Conservation (phyloP, 2,113 vertebrate species). For the Apus apus region DNA sequence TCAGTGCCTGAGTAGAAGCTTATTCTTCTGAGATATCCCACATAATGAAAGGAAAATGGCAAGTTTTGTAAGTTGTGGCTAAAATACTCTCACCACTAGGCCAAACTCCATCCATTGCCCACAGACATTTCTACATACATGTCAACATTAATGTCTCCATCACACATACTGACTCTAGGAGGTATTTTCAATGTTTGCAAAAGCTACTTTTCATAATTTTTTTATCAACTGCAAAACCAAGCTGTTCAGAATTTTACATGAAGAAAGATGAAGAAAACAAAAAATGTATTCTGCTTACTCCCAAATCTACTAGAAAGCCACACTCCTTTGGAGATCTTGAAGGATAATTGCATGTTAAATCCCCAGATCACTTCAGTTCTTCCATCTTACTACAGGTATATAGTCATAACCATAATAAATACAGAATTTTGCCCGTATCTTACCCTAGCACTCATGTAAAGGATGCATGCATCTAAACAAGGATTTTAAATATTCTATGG, state of each 20-base stretch:
- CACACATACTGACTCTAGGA: not conserved
- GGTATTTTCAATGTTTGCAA: not conserved
- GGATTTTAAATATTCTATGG: not conserved
- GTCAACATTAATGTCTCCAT: not conserved
- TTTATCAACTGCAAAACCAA: not conserved
- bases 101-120: not conserved
- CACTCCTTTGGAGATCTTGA: not conserved
- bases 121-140: not conserved
- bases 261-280: not conserved
- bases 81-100: not conserved
- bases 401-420: not conserved
- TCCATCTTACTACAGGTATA: not conserved
- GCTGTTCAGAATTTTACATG: not conserved
- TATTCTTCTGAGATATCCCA: not conserved
- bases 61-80: not conserved
- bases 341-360: not conserved
- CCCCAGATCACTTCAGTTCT: not conserved
- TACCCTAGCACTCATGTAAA: not conserved
- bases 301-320: not conserved
- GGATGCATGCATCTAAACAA: not conserved
- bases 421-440: not conserved
- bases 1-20: fast-evolving
- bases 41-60: not conserved
- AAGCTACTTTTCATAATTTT: not conserved
- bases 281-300: not conserved